Percentiles rank a stretch among this genome's conserved stretches.
Evolutionary conservation across 2,888 invertebrate species (phyloP).

Genomic region (Griposia aprilina): DNA sequence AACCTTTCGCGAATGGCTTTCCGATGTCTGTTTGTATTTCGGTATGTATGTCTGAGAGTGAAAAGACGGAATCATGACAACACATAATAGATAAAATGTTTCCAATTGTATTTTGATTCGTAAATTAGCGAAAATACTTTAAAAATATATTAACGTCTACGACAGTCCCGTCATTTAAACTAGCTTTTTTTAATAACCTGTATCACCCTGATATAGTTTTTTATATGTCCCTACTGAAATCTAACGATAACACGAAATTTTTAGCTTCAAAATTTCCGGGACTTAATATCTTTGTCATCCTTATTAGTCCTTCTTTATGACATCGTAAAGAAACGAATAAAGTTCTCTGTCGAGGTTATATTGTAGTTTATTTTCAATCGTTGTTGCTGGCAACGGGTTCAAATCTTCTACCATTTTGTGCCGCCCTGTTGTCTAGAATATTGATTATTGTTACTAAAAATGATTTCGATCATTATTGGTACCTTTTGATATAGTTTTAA

Average conservation of each 20-base stretch:
- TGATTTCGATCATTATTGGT: background rate
- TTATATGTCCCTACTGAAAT: background rate
- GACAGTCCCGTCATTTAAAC: too few relatives aligned
- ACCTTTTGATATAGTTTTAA: background rate
- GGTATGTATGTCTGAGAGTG: background rate
- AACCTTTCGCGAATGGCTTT: background rate
- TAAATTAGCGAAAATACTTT: background rate
- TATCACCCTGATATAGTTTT: background rate
- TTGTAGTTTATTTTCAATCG: slow-evolving; percentile 65
- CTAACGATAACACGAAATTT: background rate
- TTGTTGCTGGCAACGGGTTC: slow-evolving; percentile 31
- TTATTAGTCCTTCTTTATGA: slow-evolving; percentile 53
- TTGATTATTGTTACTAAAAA: slow-evolving; percentile 2
- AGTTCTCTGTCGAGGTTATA: slow-evolving; percentile 73
- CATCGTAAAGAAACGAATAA: slow-evolving; percentile 67
- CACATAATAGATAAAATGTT: background rate
- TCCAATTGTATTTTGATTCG: background rate
- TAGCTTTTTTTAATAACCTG: background rate
- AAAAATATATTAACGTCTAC: too few relatives aligned
- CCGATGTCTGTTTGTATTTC: background rate
- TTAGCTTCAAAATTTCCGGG: background rate
- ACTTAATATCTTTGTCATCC: slow-evolving; percentile 41
- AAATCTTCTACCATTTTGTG: slow-evolving; percentile 3
- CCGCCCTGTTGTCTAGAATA: slow-evolving; percentile 23
- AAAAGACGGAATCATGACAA: background rate